Conservation (phyloP, 92 coral and sea anemone genomes). For the Epizoanthus rinbou region DNA sequence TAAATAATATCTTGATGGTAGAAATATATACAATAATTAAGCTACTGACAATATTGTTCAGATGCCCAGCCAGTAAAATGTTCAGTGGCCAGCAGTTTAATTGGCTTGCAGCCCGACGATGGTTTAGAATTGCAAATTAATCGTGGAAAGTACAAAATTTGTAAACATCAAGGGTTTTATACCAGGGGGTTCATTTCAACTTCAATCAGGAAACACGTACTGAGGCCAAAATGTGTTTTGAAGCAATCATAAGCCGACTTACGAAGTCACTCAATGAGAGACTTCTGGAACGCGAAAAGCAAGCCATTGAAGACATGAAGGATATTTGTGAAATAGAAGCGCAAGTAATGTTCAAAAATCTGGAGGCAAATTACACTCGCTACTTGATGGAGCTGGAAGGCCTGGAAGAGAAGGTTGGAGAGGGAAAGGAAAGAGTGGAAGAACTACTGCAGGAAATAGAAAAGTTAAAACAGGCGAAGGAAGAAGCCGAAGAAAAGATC, state of each 20-base stretch:
- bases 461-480: conserved; percentile 49
- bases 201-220: too few species aligned
- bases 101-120: too few species aligned
- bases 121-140: too few species aligned
- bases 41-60: too few species aligned
- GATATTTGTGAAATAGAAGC: conserved; percentile 65
- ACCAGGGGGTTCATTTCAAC: too few species aligned
- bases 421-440: conserved; percentile 54
- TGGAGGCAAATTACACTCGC: conserved; percentile 55
- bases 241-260: conserved; percentile 17
- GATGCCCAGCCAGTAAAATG: too few species aligned
- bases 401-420: conserved; percentile 61
- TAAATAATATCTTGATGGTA: too few species aligned
- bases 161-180: too few species aligned
- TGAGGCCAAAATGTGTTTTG: conserved; percentile 22
- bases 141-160: too few species aligned
- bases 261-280: conserved; percentile 79
- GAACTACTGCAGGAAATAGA: conserved; percentile 62
- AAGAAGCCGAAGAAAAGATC: conserved; percentile 67
- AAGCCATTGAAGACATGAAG: conserved; percentile 65
- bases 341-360: conserved; percentile 55
- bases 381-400: conserved; percentile 66
- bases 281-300: conserved; percentile 63
- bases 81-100: too few species aligned
- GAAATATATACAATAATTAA: too few species aligned